phyloP scores from a whole-genome alignment of 2,888 invertebrate species.

The Fragum fragum region DNA sequence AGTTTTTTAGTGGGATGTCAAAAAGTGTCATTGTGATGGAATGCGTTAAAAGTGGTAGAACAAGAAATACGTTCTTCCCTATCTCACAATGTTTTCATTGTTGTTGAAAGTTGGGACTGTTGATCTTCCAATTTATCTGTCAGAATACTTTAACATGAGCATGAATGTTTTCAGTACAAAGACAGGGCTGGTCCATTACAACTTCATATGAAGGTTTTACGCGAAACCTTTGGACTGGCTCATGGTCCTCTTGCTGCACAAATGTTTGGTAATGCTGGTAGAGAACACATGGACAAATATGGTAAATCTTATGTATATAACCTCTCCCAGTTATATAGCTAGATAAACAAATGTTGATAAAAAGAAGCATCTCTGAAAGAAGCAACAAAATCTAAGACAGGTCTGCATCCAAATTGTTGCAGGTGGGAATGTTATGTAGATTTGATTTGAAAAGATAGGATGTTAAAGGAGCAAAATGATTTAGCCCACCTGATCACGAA shows the following conservation, averaged over 20 bases:
- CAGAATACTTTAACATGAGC: neutral
- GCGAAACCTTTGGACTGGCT: conserved; percentile 93
- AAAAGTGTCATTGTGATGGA: too few relatives aligned
- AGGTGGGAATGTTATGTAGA: too few relatives aligned
- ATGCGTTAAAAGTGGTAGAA: too few relatives aligned
- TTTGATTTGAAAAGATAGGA: too few relatives aligned
- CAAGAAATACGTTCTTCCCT: too few relatives aligned
- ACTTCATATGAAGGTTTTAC: conserved; percentile 94
- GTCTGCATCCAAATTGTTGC: neutral
- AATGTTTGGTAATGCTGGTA: conserved; percentile 98
- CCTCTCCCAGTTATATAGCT: neutral
- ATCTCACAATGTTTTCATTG: too few relatives aligned
- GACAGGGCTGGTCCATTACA: conserved; percentile 89
- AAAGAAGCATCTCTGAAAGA: neutral
- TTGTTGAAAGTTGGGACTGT: too few relatives aligned
- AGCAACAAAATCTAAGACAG: neutral
- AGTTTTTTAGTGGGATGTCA: too few relatives aligned
- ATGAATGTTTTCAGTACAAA: conserved; percentile 85
- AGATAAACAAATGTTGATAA: neutral
- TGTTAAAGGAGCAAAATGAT: too few relatives aligned
- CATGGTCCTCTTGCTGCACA: conserved; percentile 97
- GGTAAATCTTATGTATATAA: conserved; percentile 87
- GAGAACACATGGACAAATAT: conserved; percentile 98
- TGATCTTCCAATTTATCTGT: too few relatives aligned
- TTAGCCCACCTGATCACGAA: too few relatives aligned